Evolutionary conservation across 1,140 invertebrate genomes (phyloP).

Genomic region (Drosophila grimshawi): DNA sequence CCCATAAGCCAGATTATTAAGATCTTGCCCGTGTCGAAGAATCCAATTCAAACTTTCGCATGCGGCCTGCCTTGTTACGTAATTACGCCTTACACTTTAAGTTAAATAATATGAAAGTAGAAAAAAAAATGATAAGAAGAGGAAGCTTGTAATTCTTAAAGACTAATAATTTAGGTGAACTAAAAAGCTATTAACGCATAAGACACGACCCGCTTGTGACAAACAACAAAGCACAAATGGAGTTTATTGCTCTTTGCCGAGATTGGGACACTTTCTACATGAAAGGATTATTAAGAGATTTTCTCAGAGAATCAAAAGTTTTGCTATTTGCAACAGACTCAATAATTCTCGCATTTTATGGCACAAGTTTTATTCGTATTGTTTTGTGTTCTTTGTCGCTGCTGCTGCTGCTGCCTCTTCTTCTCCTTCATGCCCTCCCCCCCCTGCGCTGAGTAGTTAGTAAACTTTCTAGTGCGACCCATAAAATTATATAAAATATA

Average conservation of each 20-base stretch:
- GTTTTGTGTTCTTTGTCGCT: conserved; percentile 18
- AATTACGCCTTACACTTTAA: neutral
- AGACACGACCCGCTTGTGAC: conserved; percentile 3
- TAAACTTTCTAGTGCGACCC: conserved; percentile 37
- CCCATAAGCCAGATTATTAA: no score
- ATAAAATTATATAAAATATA: conserved; percentile 53
- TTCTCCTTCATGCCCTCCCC: neutral
- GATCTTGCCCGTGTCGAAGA: neutral
- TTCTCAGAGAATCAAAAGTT: conserved; percentile 46
- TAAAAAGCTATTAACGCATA: conserved; percentile 8
- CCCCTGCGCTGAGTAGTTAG: conserved; percentile 12
- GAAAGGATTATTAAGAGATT: conserved; percentile 48
- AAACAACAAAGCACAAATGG: conserved; percentile 20
- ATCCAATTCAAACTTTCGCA: no score
- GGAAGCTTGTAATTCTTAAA: no score
- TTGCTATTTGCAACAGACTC: conserved; percentile 42
- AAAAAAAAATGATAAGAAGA: neutral
- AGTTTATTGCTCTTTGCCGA: conserved; percentile 31
- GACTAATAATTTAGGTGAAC: no score
- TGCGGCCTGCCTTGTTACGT: no score
- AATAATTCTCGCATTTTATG: conserved; percentile 52
- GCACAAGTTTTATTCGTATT: conserved; percentile 42
- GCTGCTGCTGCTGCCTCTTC: neutral
- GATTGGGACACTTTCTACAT: conserved; percentile 45
- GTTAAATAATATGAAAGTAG: neutral